Evolutionary conservation across 2,888 invertebrate genomes (phyloP), one percentile per base, ranked within the genome.

Genomic region (Ormyrus thymus): DNA sequence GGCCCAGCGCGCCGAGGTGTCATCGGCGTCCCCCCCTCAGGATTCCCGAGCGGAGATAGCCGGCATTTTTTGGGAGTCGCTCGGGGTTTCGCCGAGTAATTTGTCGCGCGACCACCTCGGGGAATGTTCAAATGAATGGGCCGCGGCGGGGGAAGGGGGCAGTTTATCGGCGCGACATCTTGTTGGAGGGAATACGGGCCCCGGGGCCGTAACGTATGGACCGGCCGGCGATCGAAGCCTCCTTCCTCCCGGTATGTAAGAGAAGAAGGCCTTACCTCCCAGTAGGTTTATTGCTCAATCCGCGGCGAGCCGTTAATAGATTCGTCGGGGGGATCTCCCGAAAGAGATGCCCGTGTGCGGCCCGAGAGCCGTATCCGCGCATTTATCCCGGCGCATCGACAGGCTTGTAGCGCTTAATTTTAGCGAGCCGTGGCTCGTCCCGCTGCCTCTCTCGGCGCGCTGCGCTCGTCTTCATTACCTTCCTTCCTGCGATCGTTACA

Each of bases 121-220:
- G 90, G 89, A 90, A 89, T 90, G 89, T 89, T 89, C 85, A 89
- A 89, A 90, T 90, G 90, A 90, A 90, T 89, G 88, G 89, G 87
- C 86, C 86, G 85, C 81, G 81, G 79, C 75, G 73, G 79, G 81
- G 83, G 82, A 83, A 76, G 76, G 80, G 83, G 85, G 84, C 84
- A 83, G 86, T 88, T 89, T 90, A 90, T 90, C 90, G 89, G 89
- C 86, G 88, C 89, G 89, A 90, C 89, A 90, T 90, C 90, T 90
- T 90, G 89, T 89, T 89, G 89, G 89, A 29, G 89, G 86, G 85
- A 87, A 87, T 86, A 86, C 86, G 86, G 85, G 84, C 83, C 83
- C 29, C 29, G 29, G 29, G 4, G 29, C 29, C n/a, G n/a, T 29
- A 29, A 29, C 29, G 29, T 29, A 29, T 29, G 29, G 29, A 29